These are phyloP conservation scores for Pseudocheirus occidentalis DNA, from an alignment of 2,797 vertebrate species.

Conservation along the genomic window DNA sequence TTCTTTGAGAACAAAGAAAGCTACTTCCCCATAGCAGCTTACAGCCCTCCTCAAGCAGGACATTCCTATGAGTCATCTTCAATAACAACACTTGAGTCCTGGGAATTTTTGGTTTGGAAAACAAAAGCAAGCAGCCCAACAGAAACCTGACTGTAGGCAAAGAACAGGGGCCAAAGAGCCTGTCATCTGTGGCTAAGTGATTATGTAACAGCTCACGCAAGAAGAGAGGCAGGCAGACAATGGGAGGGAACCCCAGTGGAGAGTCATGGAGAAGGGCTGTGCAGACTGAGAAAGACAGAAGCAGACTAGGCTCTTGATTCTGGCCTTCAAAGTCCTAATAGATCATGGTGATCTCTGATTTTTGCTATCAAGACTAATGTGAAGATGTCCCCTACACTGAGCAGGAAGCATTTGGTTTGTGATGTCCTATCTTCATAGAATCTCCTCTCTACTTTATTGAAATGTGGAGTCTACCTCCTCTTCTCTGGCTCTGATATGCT, in stretches of 20 bases:
- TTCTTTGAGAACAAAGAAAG: conserved; percentile 45
- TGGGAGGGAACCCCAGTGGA: neutral
- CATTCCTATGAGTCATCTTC: neutral
- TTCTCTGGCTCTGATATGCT: neutral
- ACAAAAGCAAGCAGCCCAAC: neutral
- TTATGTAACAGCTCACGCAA: conserved; percentile 21
- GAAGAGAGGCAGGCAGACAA: neutral
- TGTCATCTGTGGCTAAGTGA: conserved; percentile 34
- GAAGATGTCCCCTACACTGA: neutral
- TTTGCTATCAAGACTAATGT: neutral
- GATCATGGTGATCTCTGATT: neutral
- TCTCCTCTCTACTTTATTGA: neutral
- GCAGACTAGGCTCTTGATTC: neutral
- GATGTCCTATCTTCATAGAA: conserved; percentile 1
- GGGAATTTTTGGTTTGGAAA: conserved; percentile 36
- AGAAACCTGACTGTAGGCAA: conserved; percentile 26
- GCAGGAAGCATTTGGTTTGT: neutral
- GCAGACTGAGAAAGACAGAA: neutral
- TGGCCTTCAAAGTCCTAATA: neutral
- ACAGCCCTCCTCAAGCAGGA: conserved; percentile 5
- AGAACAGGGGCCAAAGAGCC: neutral
- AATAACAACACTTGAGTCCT: neutral
- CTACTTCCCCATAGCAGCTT: conserved; percentile 22
- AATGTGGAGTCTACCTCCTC: neutral
- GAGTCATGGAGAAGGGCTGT: neutral